Conservation (phyloP, 2,797 vertebrate genomes). For the Hybognathus amarus region DNA sequence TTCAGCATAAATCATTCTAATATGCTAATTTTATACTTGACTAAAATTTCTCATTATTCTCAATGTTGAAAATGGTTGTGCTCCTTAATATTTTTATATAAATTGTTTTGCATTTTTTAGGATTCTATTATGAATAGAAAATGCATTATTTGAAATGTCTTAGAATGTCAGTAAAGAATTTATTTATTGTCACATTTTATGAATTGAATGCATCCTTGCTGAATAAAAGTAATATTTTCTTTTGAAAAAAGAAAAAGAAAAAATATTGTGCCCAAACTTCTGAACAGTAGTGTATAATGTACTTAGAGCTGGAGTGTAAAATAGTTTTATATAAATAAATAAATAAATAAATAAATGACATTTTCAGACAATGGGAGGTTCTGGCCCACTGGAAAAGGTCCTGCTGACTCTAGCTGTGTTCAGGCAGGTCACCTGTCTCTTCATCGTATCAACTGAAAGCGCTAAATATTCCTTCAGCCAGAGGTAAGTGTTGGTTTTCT, state of each 20-base stretch:
- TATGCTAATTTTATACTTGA: neutral
- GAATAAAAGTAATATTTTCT: neutral
- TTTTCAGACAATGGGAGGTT: slow-evolving; percentile 56
- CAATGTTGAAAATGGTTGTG: neutral
- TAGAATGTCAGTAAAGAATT: too few relatives aligned
- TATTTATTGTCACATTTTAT: neutral
- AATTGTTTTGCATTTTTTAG: neutral
- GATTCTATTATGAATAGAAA: neutral
- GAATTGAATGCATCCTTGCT: neutral
- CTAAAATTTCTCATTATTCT: neutral
- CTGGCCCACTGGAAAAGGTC: slow-evolving; percentile 42
- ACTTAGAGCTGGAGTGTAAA: neutral
- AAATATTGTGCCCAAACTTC: neutral
- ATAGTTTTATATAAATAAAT: neutral
- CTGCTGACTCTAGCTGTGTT: slow-evolving; percentile 72
- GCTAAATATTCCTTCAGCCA: slow-evolving; percentile 37
- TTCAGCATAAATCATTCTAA: neutral
- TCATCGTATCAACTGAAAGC: slow-evolving; percentile 57
- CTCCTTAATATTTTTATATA: neutral
- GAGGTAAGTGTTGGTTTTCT: slow-evolving; percentile 62
- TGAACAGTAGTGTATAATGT: neutral
- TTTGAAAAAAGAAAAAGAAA: neutral
- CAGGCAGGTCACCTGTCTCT: slow-evolving; percentile 71
- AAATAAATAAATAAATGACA: neutral
- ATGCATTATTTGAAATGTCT: neutral